These are phyloP conservation scores for Calliopsis andreniformis DNA, from an alignment of 1,140 invertebrate species.

Conservation along the genomic window DNA sequence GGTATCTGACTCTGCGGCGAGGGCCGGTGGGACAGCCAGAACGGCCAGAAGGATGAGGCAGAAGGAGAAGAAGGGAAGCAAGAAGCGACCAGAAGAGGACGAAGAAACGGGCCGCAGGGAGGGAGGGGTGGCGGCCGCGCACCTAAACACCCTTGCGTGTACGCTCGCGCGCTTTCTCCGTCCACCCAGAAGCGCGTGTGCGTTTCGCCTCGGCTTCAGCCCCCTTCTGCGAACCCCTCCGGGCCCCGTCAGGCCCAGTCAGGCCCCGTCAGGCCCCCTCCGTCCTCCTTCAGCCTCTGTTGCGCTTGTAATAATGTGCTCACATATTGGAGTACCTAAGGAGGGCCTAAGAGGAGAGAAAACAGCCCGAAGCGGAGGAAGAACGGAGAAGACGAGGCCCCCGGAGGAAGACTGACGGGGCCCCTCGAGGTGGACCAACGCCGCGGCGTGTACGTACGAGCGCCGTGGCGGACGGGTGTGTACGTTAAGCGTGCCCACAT, in stretches of 20 bases:
- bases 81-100: slow-evolving; percentile 12
- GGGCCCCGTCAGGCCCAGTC: slow-evolving; percentile 8
- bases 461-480: slow-evolving; percentile 46
- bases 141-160: slow-evolving; percentile 78
- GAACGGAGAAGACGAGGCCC: slow-evolving; percentile 14
- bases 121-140: slow-evolving; percentile 54
- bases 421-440: slow-evolving; percentile 60
- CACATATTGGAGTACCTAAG: slow-evolving; percentile 68
- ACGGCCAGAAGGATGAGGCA: slow-evolving; percentile 52
- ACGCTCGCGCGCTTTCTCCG: slow-evolving; percentile 66
- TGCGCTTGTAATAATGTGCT: slow-evolving; percentile 66
- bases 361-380: slow-evolving; percentile 17
- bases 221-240: slow-evolving; percentile 44
- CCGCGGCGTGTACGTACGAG: slow-evolving; percentile 12
- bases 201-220: slow-evolving; percentile 57
- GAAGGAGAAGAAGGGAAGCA: slow-evolving; percentile 26
- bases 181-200: slow-evolving; percentile 57
- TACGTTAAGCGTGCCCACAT: slow-evolving; percentile 68
- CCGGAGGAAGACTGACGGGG: slow-evolving; percentile 45
- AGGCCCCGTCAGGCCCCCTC: too few relatives aligned
- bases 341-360: slow-evolving; percentile 30
- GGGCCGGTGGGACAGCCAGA: slow-evolving; percentile 43
- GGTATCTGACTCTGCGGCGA: slow-evolving; percentile 59
- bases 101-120: background rate
- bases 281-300: slow-evolving; percentile 39